These are phyloP conservation scores for Reticulitermes speratus DNA, from an alignment of 1,140 invertebrate genomes.

Conservation along the genomic window DNA sequence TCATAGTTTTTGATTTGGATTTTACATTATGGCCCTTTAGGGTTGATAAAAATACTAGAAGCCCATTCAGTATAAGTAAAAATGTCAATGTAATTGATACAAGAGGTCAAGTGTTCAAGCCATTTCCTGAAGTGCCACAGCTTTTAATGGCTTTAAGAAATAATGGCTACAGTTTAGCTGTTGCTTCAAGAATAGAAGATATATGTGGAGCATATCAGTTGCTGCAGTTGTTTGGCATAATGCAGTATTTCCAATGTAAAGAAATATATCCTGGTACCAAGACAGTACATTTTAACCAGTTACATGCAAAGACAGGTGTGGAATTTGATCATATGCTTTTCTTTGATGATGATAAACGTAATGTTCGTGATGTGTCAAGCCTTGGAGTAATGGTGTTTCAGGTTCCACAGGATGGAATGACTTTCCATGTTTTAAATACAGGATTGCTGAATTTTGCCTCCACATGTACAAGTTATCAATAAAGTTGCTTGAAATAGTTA, in stretches of 20 bases:
- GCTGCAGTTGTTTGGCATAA: constrained; percentile 36
- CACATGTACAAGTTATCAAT: not conserved
- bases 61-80: constrained; percentile 23
- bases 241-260: constrained; percentile 34
- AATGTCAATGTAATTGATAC: constrained; percentile 22
- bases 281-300: constrained; percentile 35
- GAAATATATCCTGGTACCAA: constrained; percentile 38
- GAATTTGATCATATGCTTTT: constrained; percentile 52
- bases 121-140: constrained; percentile 25
- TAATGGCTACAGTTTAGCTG: constrained; percentile 29
- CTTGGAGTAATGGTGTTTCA: constrained; percentile 43
- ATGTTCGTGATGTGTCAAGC: constrained; percentile 42
- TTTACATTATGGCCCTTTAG: constrained; percentile 36
- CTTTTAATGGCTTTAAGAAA: constrained; percentile 30
- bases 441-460: constrained; percentile 38
- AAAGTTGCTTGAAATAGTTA: too few relatives aligned
- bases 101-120: constrained; percentile 20
- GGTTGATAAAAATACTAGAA: constrained; percentile 30
- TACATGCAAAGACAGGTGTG: constrained; percentile 43
- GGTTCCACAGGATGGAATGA: constrained; percentile 40
- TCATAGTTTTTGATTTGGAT: constrained; percentile 35
- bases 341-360: constrained; percentile 48
- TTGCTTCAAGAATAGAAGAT: constrained; percentile 39
- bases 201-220: constrained; percentile 38
- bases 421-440: constrained; percentile 37